phyloP scores from a whole-genome alignment of 1,140 invertebrate genomes.

The Globodera ellingtonae region DNA sequence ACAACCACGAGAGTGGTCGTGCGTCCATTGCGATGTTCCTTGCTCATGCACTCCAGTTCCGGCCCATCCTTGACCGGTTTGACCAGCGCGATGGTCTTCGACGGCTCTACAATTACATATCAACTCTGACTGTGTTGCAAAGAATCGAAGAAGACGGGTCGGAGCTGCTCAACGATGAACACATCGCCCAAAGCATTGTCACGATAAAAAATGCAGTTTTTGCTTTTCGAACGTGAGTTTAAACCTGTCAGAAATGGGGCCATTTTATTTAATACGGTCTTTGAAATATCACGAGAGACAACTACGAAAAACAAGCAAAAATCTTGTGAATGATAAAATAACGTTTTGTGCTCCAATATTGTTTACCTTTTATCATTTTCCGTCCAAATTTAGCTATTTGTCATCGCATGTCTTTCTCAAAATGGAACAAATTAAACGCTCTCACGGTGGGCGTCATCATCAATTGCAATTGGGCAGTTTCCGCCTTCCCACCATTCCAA shows the following conservation, averaged over 20 bases:
- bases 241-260: background rate
- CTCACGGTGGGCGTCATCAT: conserved; percentile 31
- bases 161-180: conserved; percentile 32
- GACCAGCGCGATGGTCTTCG: conserved; percentile 44
- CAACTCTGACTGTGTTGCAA: conserved; percentile 33
- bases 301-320: no score
- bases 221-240: conserved; percentile 46
- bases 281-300: no score
- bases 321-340: background rate
- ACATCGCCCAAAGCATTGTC: conserved; percentile 35
- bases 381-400: conserved; percentile 36
- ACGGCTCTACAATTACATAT: conserved; percentile 50
- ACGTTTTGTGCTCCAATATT: background rate
- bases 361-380: background rate
- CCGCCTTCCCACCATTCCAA: conserved; percentile 29
- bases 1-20: conserved; percentile 49
- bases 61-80: conserved; percentile 44
- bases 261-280: no score
- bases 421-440: conserved; percentile 52
- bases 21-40: conserved; percentile 41
- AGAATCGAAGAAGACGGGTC: conserved; percentile 30
- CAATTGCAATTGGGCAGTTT: background rate
- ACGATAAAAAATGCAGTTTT: conserved; percentile 43
- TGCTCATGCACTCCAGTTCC: conserved; percentile 44
- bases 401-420: conserved; percentile 47